Conservation (phyloP, 1,140 invertebrate species). For the Forficula auricularia region DNA sequence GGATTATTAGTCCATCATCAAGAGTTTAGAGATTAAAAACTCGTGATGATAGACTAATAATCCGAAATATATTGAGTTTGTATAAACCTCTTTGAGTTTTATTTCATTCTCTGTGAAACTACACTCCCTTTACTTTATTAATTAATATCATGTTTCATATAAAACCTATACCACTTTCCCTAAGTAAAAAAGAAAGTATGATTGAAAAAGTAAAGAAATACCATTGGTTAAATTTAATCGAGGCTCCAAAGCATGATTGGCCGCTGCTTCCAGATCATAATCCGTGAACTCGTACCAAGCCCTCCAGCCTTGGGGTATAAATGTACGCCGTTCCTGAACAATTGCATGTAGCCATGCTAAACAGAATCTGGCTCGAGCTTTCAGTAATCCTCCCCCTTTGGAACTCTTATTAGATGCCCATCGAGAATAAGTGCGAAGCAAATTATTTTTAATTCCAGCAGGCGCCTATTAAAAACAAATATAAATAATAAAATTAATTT, state of each 20-base stretch:
- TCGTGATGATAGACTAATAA: no score
- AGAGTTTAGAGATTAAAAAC: no score
- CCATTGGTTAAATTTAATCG: not conserved
- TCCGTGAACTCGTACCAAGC: constrained; percentile 82
- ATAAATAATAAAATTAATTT: constrained; percentile 3
- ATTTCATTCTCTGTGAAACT: no score
- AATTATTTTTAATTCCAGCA: constrained; percentile 45
- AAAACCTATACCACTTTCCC: no score
- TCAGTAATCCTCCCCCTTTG: constrained; percentile 27
- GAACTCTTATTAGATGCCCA: constrained; percentile 33
- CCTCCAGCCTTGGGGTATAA: constrained; percentile 73
- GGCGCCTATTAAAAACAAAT: constrained; percentile 33
- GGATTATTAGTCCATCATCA: no score
- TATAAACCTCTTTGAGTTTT: no score
- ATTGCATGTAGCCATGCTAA: constrained; percentile 72
- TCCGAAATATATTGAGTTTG: no score
- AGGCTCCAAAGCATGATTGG: constrained; percentile 24
- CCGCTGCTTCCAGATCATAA: constrained; percentile 60
- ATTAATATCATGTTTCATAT: no score
- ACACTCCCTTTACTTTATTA: no score
- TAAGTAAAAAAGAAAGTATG: no score
- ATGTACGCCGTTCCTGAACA: constrained; percentile 71
- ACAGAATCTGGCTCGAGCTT: constrained; percentile 42
- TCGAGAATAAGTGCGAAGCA: constrained; percentile 36
- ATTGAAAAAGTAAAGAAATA: no score